Conservation (phyloP, 2,888 invertebrate genomes). For the Fragum fragum region DNA sequence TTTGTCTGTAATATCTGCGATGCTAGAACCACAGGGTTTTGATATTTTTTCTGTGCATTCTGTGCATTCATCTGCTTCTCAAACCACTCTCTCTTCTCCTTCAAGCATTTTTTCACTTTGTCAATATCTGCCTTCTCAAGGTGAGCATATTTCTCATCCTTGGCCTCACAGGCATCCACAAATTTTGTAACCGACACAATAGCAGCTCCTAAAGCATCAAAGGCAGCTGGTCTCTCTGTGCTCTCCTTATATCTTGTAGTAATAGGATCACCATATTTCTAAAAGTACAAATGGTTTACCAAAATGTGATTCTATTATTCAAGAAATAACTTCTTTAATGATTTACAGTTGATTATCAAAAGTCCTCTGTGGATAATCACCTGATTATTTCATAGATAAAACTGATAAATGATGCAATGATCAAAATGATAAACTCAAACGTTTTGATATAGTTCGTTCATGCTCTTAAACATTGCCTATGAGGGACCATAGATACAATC, state of each 20-base stretch:
- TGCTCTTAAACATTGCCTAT: too few species aligned
- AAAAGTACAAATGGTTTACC: slow-evolving; percentile 49
- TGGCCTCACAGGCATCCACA: slow-evolving; percentile 87
- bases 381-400: too few species aligned
- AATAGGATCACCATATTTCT: slow-evolving; percentile 95
- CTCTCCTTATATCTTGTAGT: slow-evolving; percentile 94
- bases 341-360: too few species aligned
- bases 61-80: slow-evolving; percentile 92
- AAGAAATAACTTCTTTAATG: too few species aligned
- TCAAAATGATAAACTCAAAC: too few species aligned
- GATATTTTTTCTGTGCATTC: slow-evolving; percentile 90
- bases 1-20: slow-evolving; percentile 93
- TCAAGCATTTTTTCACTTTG: slow-evolving; percentile 90
- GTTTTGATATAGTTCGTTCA: too few species aligned
- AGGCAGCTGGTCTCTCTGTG: slow-evolving; percentile 92
- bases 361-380: too few species aligned
- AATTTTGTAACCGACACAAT: slow-evolving; percentile 94
- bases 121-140: slow-evolving; percentile 91
- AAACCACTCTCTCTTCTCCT: slow-evolving; percentile 93
- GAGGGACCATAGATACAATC: too few species aligned
- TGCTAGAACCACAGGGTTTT: slow-evolving; percentile 91
- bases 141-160: slow-evolving; percentile 89
- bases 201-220: slow-evolving; percentile 93
- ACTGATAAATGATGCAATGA: too few species aligned
- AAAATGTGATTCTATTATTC: too few species aligned